Evolutionary conservation across 2,113 vertebrate species (phyloP).

Genomic region (Cynoglossus semilaevis): DNA sequence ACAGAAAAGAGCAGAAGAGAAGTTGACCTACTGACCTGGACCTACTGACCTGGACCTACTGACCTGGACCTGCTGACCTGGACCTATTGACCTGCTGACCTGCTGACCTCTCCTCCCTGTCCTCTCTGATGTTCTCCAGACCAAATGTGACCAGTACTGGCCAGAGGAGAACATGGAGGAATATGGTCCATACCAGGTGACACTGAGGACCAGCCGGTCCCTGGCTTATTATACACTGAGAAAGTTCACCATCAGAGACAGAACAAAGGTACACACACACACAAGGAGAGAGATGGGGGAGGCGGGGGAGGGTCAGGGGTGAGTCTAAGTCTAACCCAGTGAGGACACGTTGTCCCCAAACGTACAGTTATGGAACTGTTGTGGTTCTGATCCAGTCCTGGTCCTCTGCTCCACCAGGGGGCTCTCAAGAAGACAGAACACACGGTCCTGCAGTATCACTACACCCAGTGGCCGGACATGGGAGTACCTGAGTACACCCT

Average conservation of each 20-base stretch:
- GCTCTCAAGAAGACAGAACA: conserved; percentile 87
- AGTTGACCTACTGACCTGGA: no score
- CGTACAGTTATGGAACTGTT: no score
- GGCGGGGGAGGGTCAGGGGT: no score
- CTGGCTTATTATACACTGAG: conserved; percentile 92
- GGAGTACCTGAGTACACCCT: conserved; percentile 92
- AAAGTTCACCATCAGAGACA: conserved; percentile 87
- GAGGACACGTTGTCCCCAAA: no score
- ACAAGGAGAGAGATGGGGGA: neutral
- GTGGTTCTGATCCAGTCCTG: neutral
- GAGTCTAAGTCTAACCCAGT: no score
- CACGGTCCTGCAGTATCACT: conserved; percentile 89
- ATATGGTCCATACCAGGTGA: conserved; percentile 90
- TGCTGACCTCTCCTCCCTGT: neutral
- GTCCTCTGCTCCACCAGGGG: conserved; percentile 67
- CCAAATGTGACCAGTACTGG: conserved; percentile 99
- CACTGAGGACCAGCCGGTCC: conserved; percentile 84
- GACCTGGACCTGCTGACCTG: neutral
- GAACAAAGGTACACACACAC: conserved; percentile 80
- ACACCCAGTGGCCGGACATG: conserved; percentile 99
- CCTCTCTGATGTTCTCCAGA: conserved; percentile 69
- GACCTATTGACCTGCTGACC: neutral
- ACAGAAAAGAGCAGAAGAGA: no score
- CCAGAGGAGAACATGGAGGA: conserved; percentile 89
- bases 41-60: no score